A percentile compares a stretch with the other conserved stretches of the same genome.
Evolutionary conservation across 2,113 vertebrate genomes (phyloP).

Genomic region (Halichoeres trimaculatus): DNA sequence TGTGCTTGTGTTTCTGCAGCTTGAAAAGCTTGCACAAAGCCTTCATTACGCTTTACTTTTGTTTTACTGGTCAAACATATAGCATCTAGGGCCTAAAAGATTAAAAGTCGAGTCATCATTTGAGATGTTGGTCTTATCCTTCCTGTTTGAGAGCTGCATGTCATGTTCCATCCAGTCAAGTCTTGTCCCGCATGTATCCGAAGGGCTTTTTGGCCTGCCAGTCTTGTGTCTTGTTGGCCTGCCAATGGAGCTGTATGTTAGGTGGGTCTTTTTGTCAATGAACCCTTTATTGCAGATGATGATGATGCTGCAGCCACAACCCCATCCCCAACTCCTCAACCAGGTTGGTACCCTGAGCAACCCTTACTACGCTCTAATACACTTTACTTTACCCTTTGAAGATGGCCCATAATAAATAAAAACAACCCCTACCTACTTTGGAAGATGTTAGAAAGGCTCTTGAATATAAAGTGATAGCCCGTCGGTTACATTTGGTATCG

Average conservation of each 20-base stretch:
- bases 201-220: slow-evolving; percentile 32
- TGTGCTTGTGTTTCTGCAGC: slow-evolving; percentile 35
- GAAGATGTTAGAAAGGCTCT: not conserved
- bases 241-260: slow-evolving; percentile 70
- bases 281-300: slow-evolving; percentile 84
- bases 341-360: slow-evolving; percentile 81
- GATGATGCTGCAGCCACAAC: slow-evolving; percentile 71
- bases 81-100: slow-evolving; percentile 6
- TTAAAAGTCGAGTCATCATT: not conserved
- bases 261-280: slow-evolving; percentile 80
- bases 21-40: slow-evolving; percentile 43
- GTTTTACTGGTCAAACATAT: slow-evolving; percentile 5
- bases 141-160: slow-evolving; percentile 49
- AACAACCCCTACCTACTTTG: not conserved
- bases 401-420: slow-evolving; percentile 9
- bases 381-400: slow-evolving; percentile 7
- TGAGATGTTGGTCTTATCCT: slow-evolving; percentile 17
- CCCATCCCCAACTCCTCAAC: slow-evolving; percentile 74
- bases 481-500: not conserved
- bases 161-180: not conserved
- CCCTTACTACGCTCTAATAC: slow-evolving; percentile 24
- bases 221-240: slow-evolving; percentile 57
- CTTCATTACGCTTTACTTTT: not conserved
- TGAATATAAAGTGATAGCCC: not conserved
- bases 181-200: slow-evolving; percentile 57